A percentile compares a stretch with the other conserved stretches of the same genome.
Conservation (phyloP, 2,888 invertebrate genomes). For the Agrotis segetum region DNA sequence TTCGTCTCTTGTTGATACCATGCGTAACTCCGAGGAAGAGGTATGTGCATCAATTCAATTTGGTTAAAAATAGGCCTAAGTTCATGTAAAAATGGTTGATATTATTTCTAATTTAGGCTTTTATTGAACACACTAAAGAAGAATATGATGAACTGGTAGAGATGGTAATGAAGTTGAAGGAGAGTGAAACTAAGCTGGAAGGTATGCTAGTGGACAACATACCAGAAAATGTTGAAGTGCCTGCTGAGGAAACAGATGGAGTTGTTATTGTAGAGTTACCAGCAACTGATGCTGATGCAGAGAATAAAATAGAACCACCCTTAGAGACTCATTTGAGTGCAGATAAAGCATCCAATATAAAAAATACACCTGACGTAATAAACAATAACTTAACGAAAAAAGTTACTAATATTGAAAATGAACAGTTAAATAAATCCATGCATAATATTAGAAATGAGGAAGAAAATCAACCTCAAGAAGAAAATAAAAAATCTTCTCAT, state of each 20-base stretch:
- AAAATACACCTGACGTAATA: constrained; percentile 73
- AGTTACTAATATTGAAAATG: constrained; percentile 87
- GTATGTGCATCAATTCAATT: constrained; percentile 77
- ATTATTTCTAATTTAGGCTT: constrained; percentile 86
- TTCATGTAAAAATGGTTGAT: constrained; percentile 52
- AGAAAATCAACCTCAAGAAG: constrained; percentile 68
- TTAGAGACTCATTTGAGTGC: constrained; percentile 62
- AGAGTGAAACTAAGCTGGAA: constrained; percentile 93
- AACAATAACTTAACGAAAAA: constrained; percentile 82
- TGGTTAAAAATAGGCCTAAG: constrained; percentile 31
- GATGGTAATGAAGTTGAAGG: constrained; percentile 93
- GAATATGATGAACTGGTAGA: constrained; percentile 92
- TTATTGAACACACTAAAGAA: constrained; percentile 89
- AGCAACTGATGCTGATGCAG: constrained; percentile 55
- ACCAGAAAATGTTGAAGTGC: constrained; percentile 83
- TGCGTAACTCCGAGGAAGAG: constrained; percentile 93
- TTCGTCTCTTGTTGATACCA: constrained; percentile 93
- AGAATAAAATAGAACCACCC: constrained; percentile 59
- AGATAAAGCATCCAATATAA: constrained; percentile 68
- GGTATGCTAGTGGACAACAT: constrained; percentile 86
- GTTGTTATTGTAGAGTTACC: constrained; percentile 59
- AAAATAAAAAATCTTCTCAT: constrained; percentile 60
- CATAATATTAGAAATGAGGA: constrained; percentile 74
- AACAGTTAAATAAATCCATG: constrained; percentile 85
- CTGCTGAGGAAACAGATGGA: constrained; percentile 73